Percentiles rank a stretch among this genome's conserved stretches.
Conservation (phyloP, 2,797 vertebrate species). For the Bovichtus variegatus region DNA sequence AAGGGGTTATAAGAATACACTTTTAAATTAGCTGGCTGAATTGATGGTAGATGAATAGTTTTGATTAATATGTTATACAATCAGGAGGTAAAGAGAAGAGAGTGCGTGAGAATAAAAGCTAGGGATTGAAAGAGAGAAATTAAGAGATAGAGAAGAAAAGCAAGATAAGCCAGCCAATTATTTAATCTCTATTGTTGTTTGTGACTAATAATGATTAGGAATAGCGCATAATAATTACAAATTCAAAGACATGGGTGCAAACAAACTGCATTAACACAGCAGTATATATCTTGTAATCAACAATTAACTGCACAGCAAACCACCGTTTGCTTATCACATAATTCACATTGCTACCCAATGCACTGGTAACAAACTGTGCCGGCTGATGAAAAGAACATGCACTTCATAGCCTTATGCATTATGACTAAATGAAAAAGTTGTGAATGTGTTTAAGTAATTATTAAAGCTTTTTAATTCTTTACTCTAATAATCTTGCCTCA, state of each 20-base stretch:
- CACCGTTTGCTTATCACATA: conserved; percentile 74
- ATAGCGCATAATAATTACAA: conserved; percentile 70
- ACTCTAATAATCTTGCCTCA: conserved; percentile 45
- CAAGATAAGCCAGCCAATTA: conserved; percentile 67
- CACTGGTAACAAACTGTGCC: conserved; percentile 48
- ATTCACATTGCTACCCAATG: conserved; percentile 56
- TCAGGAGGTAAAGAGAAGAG: conserved; percentile 22
- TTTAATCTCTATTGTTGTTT: conserved; percentile 76
- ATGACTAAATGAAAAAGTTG: conserved; percentile 62
- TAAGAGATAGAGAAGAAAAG: conserved; percentile 45
- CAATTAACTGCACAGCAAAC: conserved; percentile 76
- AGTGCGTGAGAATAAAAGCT: conserved; percentile 17
- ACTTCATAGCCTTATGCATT: conserved; percentile 30
- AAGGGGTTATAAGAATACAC: conserved; percentile 43
- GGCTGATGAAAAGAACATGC: conserved; percentile 53
- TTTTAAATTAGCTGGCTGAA: conserved; percentile 45
- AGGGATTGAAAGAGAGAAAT: conserved; percentile 28
- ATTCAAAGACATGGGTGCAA: conserved; percentile 71
- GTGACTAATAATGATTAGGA: conserved; percentile 76
- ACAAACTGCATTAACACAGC: conserved; percentile 72
- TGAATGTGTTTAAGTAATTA: conserved; percentile 48
- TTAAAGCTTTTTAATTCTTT: conserved; percentile 62
- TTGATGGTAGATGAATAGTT: conserved; percentile 45
- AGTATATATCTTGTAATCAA: conserved; percentile 78
- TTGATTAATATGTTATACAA: conserved; percentile 54